These are phyloP conservation scores for Eumacrocentrus americanus DNA, from an alignment of 2,888 invertebrate species.

Conservation along the genomic window DNA sequence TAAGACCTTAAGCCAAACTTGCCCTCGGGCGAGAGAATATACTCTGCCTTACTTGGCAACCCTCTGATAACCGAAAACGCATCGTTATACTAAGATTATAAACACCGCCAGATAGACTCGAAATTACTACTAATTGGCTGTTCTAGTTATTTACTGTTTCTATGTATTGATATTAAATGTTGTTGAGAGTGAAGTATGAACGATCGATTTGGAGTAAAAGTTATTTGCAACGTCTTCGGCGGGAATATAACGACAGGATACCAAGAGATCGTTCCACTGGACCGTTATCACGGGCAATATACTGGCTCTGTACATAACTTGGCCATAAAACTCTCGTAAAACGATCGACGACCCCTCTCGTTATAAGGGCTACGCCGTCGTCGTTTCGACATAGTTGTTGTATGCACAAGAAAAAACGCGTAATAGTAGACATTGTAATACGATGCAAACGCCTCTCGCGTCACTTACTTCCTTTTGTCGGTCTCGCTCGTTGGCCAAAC, in stretches of 20 bases:
- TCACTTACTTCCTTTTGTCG: slow-evolving; percentile 20
- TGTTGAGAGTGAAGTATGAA: too few relatives aligned
- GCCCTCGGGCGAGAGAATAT: slow-evolving; percentile 33
- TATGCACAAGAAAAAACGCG: background rate
- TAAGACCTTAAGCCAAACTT: slow-evolving; percentile 44
- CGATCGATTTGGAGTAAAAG: background rate
- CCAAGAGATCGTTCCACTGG: slow-evolving; percentile 6
- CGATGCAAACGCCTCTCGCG: slow-evolving; percentile 20
- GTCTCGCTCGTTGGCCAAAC: slow-evolving; percentile 47
- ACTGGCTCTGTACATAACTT: slow-evolving; percentile 21
- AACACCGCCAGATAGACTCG: slow-evolving; percentile 1
- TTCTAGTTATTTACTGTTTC: slow-evolving; percentile 26
- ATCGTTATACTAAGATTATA: background rate
- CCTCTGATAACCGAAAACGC: slow-evolving; percentile 47
- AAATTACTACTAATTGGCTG: slow-evolving; percentile 18
- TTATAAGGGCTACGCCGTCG: background rate
- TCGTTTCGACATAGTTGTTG: background rate
- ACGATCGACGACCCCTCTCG: slow-evolving; percentile 33
- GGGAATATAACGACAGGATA: background rate
- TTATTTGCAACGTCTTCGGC: slow-evolving; percentile 17
- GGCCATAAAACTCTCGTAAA: slow-evolving; percentile 37
- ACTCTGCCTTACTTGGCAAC: slow-evolving; percentile 44
- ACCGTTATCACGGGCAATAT: slow-evolving; percentile 36
- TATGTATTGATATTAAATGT: too few relatives aligned
- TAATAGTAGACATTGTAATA: slow-evolving; percentile 25